A percentile compares a stretch with the other conserved stretches of the same genome.
Conservation (phyloP, 92 coral and sea anemone species). For the Metridium senile region DNA sequence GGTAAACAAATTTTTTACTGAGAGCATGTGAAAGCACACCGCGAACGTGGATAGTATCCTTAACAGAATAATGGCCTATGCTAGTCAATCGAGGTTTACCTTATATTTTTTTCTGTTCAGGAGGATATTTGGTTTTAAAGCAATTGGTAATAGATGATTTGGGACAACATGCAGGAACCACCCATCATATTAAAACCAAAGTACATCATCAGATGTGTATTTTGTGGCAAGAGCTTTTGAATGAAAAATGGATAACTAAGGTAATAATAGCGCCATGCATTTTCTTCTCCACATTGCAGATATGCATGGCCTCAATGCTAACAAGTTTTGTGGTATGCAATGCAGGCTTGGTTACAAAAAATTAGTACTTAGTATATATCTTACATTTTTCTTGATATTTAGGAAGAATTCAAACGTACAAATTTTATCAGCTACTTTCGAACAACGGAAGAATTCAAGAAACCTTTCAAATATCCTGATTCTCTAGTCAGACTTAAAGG, state of each 20-base stretch:
- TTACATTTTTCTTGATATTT: background rate
- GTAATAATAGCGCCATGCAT: conserved; percentile 6
- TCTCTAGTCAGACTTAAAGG: conserved; percentile 73
- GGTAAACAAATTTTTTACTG: no score
- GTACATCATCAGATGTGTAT: conserved; percentile 33
- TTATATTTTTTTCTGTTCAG: conserved; percentile 14
- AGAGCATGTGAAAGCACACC: no score
- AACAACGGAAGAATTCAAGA: conserved; percentile 61
- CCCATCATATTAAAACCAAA: conserved; percentile 34
- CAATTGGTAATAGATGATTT: conserved; percentile 57
- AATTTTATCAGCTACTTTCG: conserved; percentile 64
- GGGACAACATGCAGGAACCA: conserved; percentile 52
- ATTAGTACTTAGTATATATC: background rate
- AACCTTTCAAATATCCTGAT: conserved; percentile 55
- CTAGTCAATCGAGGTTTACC: no score
- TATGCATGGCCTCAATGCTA: no score
- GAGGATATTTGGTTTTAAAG: conserved; percentile 40
- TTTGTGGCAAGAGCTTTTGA: conserved; percentile 49
- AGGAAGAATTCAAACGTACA: conserved; percentile 72
- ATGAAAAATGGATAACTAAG: conserved; percentile 53
- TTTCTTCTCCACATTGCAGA: no score
- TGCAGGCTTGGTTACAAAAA: no score
- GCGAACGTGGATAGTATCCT: no score
- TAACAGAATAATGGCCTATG: no score
- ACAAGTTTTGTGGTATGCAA: no score